Evolutionary conservation across 2,113 vertebrate species (phyloP).

Genomic region (Calidris pygmaea): DNA sequence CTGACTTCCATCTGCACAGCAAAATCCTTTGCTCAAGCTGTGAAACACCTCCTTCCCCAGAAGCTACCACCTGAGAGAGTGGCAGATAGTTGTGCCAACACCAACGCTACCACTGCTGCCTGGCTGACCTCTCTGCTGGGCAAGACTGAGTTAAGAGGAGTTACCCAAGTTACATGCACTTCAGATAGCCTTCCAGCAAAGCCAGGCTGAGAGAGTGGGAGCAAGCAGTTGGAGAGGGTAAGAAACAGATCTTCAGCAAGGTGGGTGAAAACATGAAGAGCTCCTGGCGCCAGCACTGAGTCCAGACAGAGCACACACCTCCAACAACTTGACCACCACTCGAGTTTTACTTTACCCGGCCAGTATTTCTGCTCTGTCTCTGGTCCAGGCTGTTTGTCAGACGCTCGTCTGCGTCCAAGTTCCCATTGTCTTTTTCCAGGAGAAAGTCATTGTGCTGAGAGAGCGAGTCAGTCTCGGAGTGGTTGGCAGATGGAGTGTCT

Average conservation of each 20-base stretch:
- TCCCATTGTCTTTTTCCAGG: slow-evolving; percentile 80
- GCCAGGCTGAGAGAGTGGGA: slow-evolving; percentile 21
- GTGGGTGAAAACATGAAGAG: slow-evolving; percentile 10
- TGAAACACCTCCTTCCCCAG: background rate
- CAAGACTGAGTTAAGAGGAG: background rate
- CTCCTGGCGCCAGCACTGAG: background rate
- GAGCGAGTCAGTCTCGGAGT: slow-evolving; percentile 92
- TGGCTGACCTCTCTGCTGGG: background rate
- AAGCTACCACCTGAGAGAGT: rapidly evolving
- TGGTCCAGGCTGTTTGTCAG: slow-evolving; percentile 75
- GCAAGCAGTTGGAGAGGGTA: background rate
- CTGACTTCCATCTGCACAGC: background rate
- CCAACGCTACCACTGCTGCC: rapidly evolving
- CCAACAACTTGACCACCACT: slow-evolving; percentile 10
- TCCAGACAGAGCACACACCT: slow-evolving; percentile 37
- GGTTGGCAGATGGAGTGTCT: slow-evolving; percentile 89
- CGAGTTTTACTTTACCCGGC: slow-evolving; percentile 76
- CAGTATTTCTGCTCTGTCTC: slow-evolving; percentile 81
- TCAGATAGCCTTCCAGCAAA: slow-evolving; percentile 16
- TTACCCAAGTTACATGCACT: background rate
- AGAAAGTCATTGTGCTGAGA: slow-evolving; percentile 89
- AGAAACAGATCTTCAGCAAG: slow-evolving; percentile 48
- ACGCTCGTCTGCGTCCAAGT: slow-evolving; percentile 78
- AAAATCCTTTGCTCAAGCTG: background rate
- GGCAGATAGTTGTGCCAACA: background rate